These are phyloP conservation scores for Anthonomus grandis DNA, from an alignment of 1,140 invertebrate genomes.

Conservation along the genomic window DNA sequence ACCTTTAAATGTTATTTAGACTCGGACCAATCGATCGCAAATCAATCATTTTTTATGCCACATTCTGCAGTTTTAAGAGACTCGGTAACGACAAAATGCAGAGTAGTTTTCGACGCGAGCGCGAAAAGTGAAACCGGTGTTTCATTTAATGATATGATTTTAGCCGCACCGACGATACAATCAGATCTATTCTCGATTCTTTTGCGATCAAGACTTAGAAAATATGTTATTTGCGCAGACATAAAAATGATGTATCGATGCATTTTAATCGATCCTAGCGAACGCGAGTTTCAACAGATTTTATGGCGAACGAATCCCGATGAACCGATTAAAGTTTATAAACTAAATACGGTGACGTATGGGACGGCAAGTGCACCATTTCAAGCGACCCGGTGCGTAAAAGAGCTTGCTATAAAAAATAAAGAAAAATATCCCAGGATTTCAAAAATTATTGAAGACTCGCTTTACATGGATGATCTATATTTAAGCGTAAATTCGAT, in stretches of 20 bases:
- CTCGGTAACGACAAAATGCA: no score
- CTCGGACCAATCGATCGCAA: no score
- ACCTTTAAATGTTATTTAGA: no score
- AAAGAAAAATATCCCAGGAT: conserved; percentile 36
- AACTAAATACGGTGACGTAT: conserved; percentile 44
- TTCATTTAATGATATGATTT: no score
- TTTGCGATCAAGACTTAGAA: conserved; percentile 23
- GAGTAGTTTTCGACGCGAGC: no score
- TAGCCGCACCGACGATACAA: conserved; percentile 34
- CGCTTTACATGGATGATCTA: conserved; percentile 52
- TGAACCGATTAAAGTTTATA: conserved; percentile 33
- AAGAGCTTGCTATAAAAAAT: conserved; percentile 39
- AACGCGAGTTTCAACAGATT: conserved; percentile 45
- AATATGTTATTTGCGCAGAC: conserved; percentile 39
- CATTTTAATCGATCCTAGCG: conserved; percentile 39
- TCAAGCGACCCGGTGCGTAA: conserved; percentile 37
- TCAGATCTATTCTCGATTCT: conserved; percentile 36
- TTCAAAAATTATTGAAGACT: conserved; percentile 33
- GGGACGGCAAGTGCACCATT: conserved; percentile 43
- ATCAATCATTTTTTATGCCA: no score
- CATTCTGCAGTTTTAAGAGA: no score
- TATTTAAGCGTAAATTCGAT: conserved; percentile 26
- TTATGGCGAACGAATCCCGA: conserved; percentile 39
- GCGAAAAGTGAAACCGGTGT: no score
- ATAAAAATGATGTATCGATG: conserved; percentile 52